These are phyloP conservation scores for Apis cerana DNA, from an alignment of 1,140 invertebrate genomes.

Conservation along the genomic window DNA sequence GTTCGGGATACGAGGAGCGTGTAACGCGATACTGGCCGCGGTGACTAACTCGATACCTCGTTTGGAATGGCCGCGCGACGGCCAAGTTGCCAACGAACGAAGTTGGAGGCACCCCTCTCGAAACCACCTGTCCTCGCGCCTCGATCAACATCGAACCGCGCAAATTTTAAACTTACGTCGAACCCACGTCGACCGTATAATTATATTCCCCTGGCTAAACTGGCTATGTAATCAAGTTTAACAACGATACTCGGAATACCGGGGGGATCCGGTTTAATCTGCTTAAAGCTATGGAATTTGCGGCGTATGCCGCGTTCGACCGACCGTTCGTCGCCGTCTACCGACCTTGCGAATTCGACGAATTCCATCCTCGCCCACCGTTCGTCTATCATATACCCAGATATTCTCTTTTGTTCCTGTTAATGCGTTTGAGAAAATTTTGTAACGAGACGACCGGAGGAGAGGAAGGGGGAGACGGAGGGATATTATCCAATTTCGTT, in stretches of 20 bases:
- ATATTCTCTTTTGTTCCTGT: too few relatives aligned
- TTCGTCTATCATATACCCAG: too few relatives aligned
- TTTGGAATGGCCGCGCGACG: slow-evolving; percentile 25
- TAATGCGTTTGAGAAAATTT: background rate
- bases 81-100: slow-evolving; percentile 21
- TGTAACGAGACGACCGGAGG: background rate
- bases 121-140: background rate
- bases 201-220: slow-evolving; percentile 33
- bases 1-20: background rate
- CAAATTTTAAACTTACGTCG: slow-evolving; percentile 44
- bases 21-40: slow-evolving; percentile 20
- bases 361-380: background rate
- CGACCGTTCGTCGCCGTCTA: background rate
- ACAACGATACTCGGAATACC: slow-evolving; percentile 27
- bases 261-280: slow-evolving; percentile 23
- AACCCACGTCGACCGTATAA: slow-evolving; percentile 14
- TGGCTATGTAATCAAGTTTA: slow-evolving; percentile 35
- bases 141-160: slow-evolving; percentile 9
- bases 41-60: slow-evolving; percentile 32
- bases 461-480: background rate
- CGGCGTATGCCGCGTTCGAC: background rate
- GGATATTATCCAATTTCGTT: background rate
- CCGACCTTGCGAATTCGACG: background rate
- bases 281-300: slow-evolving; percentile 22
- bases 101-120: background rate